Evolutionary conservation across 1,140 invertebrate species (phyloP), one percentile per base, ranked within the genome.

Genomic region (Oscheius sp.): DNA sequence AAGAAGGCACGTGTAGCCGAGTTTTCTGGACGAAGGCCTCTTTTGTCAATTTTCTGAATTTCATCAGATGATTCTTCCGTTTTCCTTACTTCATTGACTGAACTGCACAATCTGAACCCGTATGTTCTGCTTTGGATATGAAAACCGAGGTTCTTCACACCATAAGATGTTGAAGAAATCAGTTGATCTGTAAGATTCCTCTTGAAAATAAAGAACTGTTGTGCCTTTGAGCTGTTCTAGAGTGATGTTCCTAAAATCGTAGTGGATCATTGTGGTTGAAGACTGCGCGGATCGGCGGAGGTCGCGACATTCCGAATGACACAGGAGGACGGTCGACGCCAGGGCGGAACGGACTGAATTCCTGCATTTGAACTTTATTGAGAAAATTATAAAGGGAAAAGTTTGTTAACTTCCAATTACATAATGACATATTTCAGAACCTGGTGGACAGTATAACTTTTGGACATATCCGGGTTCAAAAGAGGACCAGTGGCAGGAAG

Each of bases 41-140:
- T 42, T 35, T 65, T 63, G 4, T 59, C 59, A 10, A 71, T 59
- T 52, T 64, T 58, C 68, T 70, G 45, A 35, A 70, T n/a, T 20
- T 2, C 2, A 31, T 64, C 3, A 31, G 26, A 26, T 3, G 26
- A 49, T 65, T 29, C 18, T 26, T 55, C 3, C 1, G 29, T 20
- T 0, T 1, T 1, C 4, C 10, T 28, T 26, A 46, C 10, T 32
- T 36, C 28, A 62, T 63, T 46, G 42, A 58, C 62, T 36, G 18
- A 42, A 42, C 15, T 71, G 32, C 18, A 64, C 13, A 29, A 55
- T 64, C 42, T 20, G 34, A 52, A 46, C 29, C 42, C 35, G 36
- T 31, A 32, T 35, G 36, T 28, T 28, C 64, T 71, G 15, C 15
- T n/a, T 26, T 71, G 69, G 31, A 71, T 58, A 52, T 71, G 69